Evolutionary conservation across 2,888 invertebrate genomes (phyloP), one percentile per base, ranked within the genome.

Genomic region (Euzophera pinguis): DNA sequence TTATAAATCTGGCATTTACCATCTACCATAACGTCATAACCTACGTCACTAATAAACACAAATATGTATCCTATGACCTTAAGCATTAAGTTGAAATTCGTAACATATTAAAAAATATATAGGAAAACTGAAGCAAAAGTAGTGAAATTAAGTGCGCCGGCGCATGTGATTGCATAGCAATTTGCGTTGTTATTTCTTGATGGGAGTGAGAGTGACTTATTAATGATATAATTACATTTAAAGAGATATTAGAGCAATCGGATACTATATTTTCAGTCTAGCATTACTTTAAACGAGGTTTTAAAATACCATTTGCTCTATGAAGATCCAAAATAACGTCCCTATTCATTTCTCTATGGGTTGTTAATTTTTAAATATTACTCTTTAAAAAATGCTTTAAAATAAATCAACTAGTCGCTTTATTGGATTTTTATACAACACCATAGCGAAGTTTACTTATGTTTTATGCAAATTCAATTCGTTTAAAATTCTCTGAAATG

Each of bases 151-250:
- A 78, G 72, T 76, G 77, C 76, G 75, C 73, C 63, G 68, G 75
- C 78, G 81, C 81, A 78, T 78, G 71, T 77, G 78, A 79, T 82
- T 80, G 79, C 75, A 79, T 78, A 71, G 76, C 73, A 73, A 73
- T 77, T 79, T 73, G 73, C 73, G 69, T 69, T 73, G 76, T 77
- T 74, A 70, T 75, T 75, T 71, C 73, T 75, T 68, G 67, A 72
- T 71, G 68, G 68, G 71, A 65, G 62, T 58, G 53, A 58, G 60
- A 63, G 61, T 68, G 64, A 69, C 57, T 65, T 71, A 69, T 65
- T 67, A 45, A 9, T 62, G 57, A 58, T 65, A 58, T 59, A 63
- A 63, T 64, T 69, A 67, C 68, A 71, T 69, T 71, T 68, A 60
- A 68, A 58, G 60, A 56, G 56, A 56, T 63, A 60, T 63, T 60